Conservation (phyloP, 2,113 vertebrate genomes). For the Axis porcinus region DNA sequence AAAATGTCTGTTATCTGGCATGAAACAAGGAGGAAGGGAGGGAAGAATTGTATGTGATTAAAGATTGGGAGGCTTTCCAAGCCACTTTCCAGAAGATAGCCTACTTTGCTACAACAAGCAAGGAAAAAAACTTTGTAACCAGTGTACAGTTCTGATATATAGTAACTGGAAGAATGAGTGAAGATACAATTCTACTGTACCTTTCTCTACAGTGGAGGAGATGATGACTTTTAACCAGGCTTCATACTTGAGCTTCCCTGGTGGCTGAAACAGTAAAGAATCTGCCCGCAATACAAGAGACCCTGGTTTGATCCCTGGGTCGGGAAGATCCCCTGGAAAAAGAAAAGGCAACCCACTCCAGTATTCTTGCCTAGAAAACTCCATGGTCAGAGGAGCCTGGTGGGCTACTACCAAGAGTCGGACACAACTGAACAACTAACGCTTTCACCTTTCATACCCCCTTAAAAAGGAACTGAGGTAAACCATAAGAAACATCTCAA, state of each 20-base stretch:
- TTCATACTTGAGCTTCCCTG: background rate
- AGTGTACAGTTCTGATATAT: background rate
- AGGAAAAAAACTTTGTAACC: background rate
- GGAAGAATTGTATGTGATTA: slow-evolving; percentile 33
- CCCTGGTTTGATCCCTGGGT: background rate
- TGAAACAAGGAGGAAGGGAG: background rate
- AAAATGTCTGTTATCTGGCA: slow-evolving; percentile 20
- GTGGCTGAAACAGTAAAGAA: background rate
- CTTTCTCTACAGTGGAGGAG: background rate
- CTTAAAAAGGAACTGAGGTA: background rate
- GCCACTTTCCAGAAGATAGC: background rate
- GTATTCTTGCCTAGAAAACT: background rate
- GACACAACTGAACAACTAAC: background rate
- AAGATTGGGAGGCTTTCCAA: slow-evolving; percentile 40
- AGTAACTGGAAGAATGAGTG: background rate
- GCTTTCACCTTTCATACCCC: background rate
- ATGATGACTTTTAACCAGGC: background rate
- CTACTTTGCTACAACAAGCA: background rate
- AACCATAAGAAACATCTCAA: background rate
- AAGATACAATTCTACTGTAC: background rate
- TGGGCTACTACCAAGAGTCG: background rate
- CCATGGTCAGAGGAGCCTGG: background rate
- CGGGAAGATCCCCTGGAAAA: background rate
- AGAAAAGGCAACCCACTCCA: background rate
- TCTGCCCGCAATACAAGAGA: background rate